These are phyloP conservation scores for Sisor rabdophorus DNA, from an alignment of 2,113 vertebrate genomes.

Conservation along the genomic window DNA sequence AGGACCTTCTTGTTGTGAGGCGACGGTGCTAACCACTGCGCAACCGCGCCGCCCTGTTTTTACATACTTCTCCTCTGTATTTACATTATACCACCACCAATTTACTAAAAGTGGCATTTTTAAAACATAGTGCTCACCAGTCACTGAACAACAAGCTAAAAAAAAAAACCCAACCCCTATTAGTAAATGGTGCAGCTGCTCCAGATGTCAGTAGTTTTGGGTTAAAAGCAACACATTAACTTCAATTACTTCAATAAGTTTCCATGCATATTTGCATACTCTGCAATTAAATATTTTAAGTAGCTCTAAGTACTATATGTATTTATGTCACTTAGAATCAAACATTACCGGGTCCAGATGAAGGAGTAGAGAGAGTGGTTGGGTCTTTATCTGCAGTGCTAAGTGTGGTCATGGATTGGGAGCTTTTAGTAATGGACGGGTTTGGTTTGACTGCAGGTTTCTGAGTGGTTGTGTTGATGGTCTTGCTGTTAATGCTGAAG, in stretches of 20 bases:
- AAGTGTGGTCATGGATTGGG: slow-evolving; percentile 23
- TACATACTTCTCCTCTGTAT: neutral
- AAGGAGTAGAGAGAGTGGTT: slow-evolving; percentile 1
- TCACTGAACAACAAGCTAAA: neutral
- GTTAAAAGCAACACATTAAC: slow-evolving; percentile 5
- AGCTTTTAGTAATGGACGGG: slow-evolving; percentile 43
- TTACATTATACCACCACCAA: too few relatives aligned
- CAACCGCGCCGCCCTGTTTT: too few relatives aligned
- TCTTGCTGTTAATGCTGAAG: slow-evolving; percentile 32
- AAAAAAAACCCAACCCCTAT: neutral
- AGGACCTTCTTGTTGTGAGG: too few relatives aligned
- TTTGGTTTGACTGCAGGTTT: slow-evolving; percentile 45
- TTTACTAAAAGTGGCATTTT: neutral
- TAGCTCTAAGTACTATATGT: neutral
- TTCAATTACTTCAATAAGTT: neutral
- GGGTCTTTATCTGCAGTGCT: slow-evolving; percentile 29
- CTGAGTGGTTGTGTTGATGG: slow-evolving; percentile 41
- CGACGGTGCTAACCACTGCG: too few relatives aligned
- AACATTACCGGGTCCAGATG: slow-evolving; percentile 57
- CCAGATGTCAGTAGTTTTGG: neutral
- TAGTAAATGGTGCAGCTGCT: slow-evolving; percentile 2
- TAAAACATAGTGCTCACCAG: neutral
- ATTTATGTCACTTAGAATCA: neutral
- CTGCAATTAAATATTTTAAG: neutral
- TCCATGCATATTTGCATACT: neutral